These are phyloP conservation scores for Tetraodon nigroviridis DNA, from an alignment of 2,113 vertebrate genomes.

Conservation along the genomic window DNA sequence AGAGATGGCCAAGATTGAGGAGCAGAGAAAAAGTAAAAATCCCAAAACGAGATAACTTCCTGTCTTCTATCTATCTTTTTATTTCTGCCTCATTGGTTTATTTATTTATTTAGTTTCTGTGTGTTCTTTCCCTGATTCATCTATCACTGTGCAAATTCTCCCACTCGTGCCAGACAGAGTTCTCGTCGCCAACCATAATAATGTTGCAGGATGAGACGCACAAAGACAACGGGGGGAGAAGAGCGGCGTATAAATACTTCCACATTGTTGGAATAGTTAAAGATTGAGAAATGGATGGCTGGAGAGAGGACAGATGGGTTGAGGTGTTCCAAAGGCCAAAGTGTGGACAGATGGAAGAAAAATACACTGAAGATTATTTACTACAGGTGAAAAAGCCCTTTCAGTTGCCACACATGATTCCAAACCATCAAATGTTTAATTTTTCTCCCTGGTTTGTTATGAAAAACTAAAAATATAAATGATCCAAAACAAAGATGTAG, in stretches of 20 bases:
- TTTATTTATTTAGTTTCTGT: background rate
- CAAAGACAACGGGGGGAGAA: conserved; percentile 27
- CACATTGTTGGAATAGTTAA: conserved; percentile 63
- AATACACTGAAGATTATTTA: background rate
- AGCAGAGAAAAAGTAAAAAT: conserved; percentile 1
- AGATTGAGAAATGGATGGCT: conserved; percentile 43
- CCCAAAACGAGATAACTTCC: conserved; percentile 10
- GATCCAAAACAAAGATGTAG: background rate
- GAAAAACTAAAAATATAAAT: background rate
- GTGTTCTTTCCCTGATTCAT: background rate
- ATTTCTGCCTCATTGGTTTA: conserved; percentile 22
- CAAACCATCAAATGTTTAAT: conserved; percentile 7
- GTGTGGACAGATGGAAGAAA: conserved; percentile 42
- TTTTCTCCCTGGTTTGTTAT: background rate
- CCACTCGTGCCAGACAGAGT: conserved; percentile 40
- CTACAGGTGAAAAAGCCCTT: conserved; percentile 1
- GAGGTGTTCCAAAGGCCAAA: conserved; percentile 55
- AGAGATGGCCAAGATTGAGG: conserved; percentile 4
- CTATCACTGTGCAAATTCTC: conserved; percentile 23
- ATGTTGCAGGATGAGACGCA: conserved; percentile 47
- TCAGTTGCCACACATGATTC: background rate
- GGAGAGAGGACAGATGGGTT: conserved; percentile 47
- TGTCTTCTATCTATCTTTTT: conserved; percentile 22
- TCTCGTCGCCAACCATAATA: conserved; percentile 67
- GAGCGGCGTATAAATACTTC: conserved; percentile 59